Conservation (phyloP, 1,140 invertebrate genomes). For the Drosophila navojoa region DNA sequence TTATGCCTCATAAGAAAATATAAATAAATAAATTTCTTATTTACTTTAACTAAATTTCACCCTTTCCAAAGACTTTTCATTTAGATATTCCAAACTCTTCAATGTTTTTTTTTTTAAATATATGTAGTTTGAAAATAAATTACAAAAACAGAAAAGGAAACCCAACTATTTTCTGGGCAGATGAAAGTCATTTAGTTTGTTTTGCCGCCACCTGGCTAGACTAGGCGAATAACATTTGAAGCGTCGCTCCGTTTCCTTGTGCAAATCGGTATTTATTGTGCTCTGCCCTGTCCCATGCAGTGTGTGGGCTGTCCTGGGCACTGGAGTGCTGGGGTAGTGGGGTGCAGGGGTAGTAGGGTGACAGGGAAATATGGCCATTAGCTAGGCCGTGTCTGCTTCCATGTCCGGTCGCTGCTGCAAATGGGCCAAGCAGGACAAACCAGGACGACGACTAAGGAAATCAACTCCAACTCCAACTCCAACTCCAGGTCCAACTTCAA, state of each 20-base stretch:
- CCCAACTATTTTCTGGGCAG: not conserved
- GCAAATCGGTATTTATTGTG: constrained; percentile 1
- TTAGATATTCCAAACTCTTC: too few species aligned
- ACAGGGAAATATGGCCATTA: constrained; percentile 25
- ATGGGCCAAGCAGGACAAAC: constrained; percentile 32
- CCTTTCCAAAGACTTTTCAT: too few species aligned
- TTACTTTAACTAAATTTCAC: too few species aligned
- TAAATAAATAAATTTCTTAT: too few species aligned
- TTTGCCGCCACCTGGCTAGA: not conserved
- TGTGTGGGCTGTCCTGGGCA: not conserved
- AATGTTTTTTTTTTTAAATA: too few species aligned
- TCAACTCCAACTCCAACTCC: constrained; percentile 11
- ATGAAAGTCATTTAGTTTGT: too few species aligned
- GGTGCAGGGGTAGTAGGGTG: constrained; percentile 8
- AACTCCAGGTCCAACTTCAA: constrained; percentile 10
- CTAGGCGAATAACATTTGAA: not conserved
- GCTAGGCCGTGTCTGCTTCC: constrained; percentile 10
- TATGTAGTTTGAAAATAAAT: too few species aligned
- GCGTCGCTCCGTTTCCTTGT: not conserved
- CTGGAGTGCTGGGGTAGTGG: not conserved
- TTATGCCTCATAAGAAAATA: too few species aligned
- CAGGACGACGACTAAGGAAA: not conserved
- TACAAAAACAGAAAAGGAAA: not conserved
- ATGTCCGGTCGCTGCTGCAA: constrained; percentile 19
- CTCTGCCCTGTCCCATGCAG: not conserved